Evolutionary conservation across 1,140 invertebrate species (phyloP), one percentile per base, ranked within the genome.

Genomic region (Pantala flavescens): DNA sequence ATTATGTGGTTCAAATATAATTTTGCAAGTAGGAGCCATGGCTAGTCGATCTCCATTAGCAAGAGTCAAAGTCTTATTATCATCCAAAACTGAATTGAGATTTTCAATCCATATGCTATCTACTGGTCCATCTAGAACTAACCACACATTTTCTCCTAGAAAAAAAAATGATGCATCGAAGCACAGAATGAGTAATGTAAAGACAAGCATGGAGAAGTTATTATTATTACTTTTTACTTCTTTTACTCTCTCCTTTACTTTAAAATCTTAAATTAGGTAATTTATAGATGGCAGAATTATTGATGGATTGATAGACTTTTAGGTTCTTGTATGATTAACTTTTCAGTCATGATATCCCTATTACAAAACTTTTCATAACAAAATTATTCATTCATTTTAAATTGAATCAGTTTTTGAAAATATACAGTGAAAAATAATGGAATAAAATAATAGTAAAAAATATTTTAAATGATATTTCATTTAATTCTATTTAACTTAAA

Each of bases 91-190:
- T 0, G 95, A 97, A 84, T 98, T 98, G 75, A 98, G 87, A 84
- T 98, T 98, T 84, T 98, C 96, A 78, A 98, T 98, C 96, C 96
- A 98, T 77, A 97, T 95, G 79, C 94, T 94, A 80, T 98, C 96
- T 0, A 98, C 96, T 0, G 96, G 96, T 0, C 96, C 96, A 81
- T 98, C 96, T 71, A 98, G 85, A 0, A 98, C 93, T 73, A 98
- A 82, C 96, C 96, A 98, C 21, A 95, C 89, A 78, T 94, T 86
- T 80, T 96, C 93, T 0, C 82, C 85, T 86, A 74, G 36, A 80
- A 76, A 74, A 24, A 75, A 74, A 74, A 75, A 28, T 1, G 0
- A n/a, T 63, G 2, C 28, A 36, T 36, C n/a, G n/a, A n/a, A 16
- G 23, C 36, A 73, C 74, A 21, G 42, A 43, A 75, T 49, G 43